Conservation (phyloP, 2,113 vertebrate species). For the Serilophus lunatus region DNA sequence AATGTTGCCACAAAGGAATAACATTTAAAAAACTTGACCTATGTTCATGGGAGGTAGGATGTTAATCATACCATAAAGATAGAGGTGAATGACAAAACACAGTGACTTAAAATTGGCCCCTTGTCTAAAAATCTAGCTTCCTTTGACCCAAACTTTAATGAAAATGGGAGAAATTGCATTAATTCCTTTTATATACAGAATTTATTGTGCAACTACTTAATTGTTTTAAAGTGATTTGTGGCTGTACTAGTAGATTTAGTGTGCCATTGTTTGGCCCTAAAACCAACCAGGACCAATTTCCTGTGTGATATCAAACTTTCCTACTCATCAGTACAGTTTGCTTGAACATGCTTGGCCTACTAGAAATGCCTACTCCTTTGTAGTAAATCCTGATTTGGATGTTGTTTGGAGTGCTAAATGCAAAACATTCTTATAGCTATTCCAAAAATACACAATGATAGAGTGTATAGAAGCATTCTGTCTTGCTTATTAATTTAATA, state of each 20-base stretch:
- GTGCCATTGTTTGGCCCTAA: background rate
- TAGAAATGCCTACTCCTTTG: background rate
- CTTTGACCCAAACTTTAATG: background rate
- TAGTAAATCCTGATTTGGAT: background rate
- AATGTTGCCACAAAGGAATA: background rate
- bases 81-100: background rate
- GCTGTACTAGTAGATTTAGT: background rate
- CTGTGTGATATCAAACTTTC: background rate
- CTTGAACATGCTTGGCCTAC: background rate
- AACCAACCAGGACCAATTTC: background rate
- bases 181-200: background rate
- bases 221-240: background rate
- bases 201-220: background rate
- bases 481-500: background rate
- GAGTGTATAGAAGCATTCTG: background rate
- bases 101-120: background rate
- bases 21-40: background rate
- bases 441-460: background rate
- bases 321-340: background rate
- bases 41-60: background rate
- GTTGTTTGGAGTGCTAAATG: background rate
- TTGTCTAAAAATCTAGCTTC: background rate
- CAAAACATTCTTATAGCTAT: background rate
- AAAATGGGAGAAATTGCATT: background rate
- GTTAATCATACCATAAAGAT: background rate